phyloP scores from a whole-genome alignment of 2,888 invertebrate species.

The Litoditis marina region DNA sequence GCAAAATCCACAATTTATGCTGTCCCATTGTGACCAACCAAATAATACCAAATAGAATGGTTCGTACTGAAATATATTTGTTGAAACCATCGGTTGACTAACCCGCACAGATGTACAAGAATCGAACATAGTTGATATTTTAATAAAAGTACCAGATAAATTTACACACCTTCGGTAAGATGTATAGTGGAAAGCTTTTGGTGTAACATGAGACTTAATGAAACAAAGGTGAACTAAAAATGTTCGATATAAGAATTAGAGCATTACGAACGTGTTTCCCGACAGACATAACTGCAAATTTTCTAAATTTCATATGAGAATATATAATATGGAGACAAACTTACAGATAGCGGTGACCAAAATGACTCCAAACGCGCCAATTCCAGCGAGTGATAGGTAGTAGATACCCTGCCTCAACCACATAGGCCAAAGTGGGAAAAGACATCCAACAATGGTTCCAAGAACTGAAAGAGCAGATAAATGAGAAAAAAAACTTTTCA shows the following conservation, averaged over 20 bases:
- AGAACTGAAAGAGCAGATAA: constrained; percentile 70
- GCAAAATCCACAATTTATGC: constrained; percentile 94
- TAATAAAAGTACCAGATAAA: not conserved
- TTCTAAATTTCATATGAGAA: too few species aligned
- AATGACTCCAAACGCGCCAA: constrained; percentile 88
- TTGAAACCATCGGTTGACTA: too few species aligned
- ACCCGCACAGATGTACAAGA: too few species aligned
- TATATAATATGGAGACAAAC: constrained; percentile 41
- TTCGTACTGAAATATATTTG: constrained; percentile 69
- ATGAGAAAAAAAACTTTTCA: not conserved
- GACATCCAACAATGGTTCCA: constrained; percentile 88
- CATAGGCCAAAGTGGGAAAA: constrained; percentile 98
- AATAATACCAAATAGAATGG: constrained; percentile 84
- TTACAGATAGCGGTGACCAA: constrained; percentile 78
- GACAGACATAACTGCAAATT: too few species aligned
- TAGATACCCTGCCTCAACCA: constrained; percentile 81
- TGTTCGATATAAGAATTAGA: too few species aligned
- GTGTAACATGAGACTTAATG: too few species aligned
- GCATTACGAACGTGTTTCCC: too few species aligned
- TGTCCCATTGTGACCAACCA: constrained; percentile 83
- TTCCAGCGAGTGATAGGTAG: constrained; percentile 89
- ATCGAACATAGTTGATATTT: not conserved
- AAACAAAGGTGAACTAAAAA: too few species aligned
- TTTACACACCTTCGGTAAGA: too few species aligned
- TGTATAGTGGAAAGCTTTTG: too few species aligned